These are phyloP conservation scores for Venusia cambrica DNA, from an alignment of 2,888 invertebrate genomes.

Conservation along the genomic window DNA sequence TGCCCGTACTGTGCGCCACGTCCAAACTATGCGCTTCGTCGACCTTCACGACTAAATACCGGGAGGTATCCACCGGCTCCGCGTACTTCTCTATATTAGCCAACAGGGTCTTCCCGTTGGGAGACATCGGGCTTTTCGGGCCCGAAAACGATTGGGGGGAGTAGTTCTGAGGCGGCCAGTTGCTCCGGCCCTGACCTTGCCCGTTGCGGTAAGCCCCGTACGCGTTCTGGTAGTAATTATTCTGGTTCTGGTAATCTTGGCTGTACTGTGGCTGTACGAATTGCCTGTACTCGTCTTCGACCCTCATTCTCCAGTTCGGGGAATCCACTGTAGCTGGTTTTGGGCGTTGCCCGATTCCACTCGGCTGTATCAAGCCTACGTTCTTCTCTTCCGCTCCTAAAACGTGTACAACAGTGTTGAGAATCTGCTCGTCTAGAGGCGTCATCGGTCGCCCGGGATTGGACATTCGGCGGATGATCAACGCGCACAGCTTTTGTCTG, in stretches of 20 bases:
- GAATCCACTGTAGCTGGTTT: constrained; percentile 83
- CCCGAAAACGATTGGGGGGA: constrained; percentile 49
- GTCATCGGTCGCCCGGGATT: constrained; percentile 80
- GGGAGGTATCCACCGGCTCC: constrained; percentile 41
- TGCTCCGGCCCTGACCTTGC: constrained; percentile 40
- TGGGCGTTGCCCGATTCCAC: constrained; percentile 88
- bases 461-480: constrained; percentile 83
- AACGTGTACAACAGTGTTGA: constrained; percentile 84
- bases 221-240: constrained; percentile 47
- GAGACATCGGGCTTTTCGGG: constrained; percentile 60
- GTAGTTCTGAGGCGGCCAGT: constrained; percentile 43
- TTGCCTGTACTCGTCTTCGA: constrained; percentile 43
- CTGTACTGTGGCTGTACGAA: constrained; percentile 47
- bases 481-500: constrained; percentile 86
- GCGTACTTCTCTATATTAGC: constrained; percentile 66
- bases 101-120: constrained; percentile 56
- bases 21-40: constrained; percentile 79
- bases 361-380: constrained; percentile 85
- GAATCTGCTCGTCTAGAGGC: constrained; percentile 84
- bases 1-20: constrained; percentile 73
- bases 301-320: constrained; percentile 62
- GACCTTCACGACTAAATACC: constrained; percentile 83
- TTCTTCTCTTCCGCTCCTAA: constrained; percentile 87
- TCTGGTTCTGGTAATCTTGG: constrained; percentile 43
- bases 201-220: constrained; percentile 45